These are phyloP conservation scores for Vanessa atalanta DNA, from an alignment of 1,140 invertebrate genomes.

Conservation along the genomic window DNA sequence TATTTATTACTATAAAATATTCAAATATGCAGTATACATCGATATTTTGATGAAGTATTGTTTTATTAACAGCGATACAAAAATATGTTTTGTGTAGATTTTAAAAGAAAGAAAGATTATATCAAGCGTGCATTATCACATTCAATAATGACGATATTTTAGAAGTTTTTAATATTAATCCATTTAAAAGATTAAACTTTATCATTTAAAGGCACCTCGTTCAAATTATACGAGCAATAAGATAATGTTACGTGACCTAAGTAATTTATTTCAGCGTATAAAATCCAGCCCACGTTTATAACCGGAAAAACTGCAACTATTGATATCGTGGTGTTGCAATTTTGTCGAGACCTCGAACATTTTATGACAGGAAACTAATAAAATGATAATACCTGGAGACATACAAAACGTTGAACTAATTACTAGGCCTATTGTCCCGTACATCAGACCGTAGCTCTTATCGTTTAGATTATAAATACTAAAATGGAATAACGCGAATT, in stretches of 20 bases:
- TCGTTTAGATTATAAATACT: background rate
- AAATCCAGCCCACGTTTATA: slow-evolving; percentile 42
- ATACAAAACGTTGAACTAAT: slow-evolving; percentile 64
- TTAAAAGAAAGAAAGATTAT: background rate
- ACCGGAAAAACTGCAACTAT: slow-evolving; percentile 63
- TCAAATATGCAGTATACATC: background rate
- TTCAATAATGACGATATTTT: too few species aligned
- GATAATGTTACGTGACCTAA: slow-evolving; percentile 19
- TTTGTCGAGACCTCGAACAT: slow-evolving; percentile 61
- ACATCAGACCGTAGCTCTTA: slow-evolving; percentile 8
- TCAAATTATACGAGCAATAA: background rate
- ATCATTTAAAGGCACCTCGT: background rate
- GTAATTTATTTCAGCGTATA: slow-evolving; percentile 24
- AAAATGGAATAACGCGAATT: slow-evolving; percentile 9
- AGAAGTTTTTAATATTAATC: too few species aligned
- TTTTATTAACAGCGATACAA: background rate
- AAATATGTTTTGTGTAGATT: background rate
- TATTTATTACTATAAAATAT: background rate
- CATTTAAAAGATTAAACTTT: background rate
- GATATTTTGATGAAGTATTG: too few species aligned
- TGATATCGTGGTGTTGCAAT: slow-evolving; percentile 52
- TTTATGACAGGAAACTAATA: slow-evolving; percentile 77
- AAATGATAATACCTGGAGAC: slow-evolving; percentile 68
- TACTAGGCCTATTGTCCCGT: slow-evolving; percentile 38
- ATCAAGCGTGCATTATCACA: background rate